Conservation (phyloP, 1,140 invertebrate species). For the Plectus sambesii region DNA sequence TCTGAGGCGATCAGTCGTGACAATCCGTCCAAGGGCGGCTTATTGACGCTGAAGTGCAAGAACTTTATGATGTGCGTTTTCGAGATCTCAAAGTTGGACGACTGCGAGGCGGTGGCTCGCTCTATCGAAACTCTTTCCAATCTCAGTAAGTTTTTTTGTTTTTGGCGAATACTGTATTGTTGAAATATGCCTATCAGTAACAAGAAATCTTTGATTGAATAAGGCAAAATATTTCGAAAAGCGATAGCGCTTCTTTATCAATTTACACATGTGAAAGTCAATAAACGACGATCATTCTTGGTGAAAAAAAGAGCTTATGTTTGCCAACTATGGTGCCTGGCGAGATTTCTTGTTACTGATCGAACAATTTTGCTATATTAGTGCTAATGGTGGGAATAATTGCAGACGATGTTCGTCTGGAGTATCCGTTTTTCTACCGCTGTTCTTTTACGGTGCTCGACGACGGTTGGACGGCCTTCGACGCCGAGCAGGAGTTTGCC, state of each 20-base stretch:
- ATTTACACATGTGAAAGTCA: too few species aligned
- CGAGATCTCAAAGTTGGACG: slow-evolving; percentile 67
- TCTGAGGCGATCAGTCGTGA: slow-evolving; percentile 42
- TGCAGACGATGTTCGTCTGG: slow-evolving; percentile 57
- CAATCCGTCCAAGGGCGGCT: slow-evolving; percentile 52
- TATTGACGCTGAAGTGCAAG: slow-evolving; percentile 85
- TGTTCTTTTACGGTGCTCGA: slow-evolving; percentile 76
- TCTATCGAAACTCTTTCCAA: slow-evolving; percentile 78
- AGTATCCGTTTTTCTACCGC: slow-evolving; percentile 89
- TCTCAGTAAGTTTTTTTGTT: slow-evolving; percentile 56
- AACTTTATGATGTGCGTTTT: slow-evolving; percentile 79
- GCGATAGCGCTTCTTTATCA: too few species aligned
- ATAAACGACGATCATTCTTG: too few species aligned
- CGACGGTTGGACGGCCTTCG: slow-evolving; percentile 82
- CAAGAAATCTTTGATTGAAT: too few species aligned
- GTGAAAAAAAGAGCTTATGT: too few species aligned
- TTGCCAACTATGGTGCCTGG: too few species aligned
- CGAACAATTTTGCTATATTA: too few species aligned
- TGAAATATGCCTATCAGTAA: too few species aligned
- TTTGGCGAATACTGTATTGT: too few species aligned
- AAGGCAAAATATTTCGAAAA: too few species aligned
- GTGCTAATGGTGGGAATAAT: slow-evolving; percentile 3
- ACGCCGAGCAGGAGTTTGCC: slow-evolving; percentile 74
- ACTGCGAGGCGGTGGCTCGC: slow-evolving; percentile 68
- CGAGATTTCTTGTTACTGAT: too few species aligned